Percentiles rank a stretch among this genome's conserved stretches.
Conservation (phyloP, 1,140 invertebrate genomes). For the Pseudomyrmex concolor region DNA sequence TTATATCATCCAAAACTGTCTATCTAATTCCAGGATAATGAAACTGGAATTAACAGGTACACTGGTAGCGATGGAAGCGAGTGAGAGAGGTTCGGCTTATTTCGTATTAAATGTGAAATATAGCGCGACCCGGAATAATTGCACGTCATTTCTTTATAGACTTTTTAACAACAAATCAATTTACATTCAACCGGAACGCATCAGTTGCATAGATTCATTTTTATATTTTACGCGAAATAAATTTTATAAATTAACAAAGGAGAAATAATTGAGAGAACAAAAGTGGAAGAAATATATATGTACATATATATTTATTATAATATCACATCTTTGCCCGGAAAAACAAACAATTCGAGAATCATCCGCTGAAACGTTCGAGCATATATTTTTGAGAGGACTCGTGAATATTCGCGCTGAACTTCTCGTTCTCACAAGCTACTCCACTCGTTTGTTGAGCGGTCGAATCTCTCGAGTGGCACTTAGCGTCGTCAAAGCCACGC, state of each 20-base stretch:
- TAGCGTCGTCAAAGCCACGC: slow-evolving; percentile 65
- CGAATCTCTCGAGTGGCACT: slow-evolving; percentile 53
- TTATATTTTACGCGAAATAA: slow-evolving; percentile 14
- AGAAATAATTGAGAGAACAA: background rate
- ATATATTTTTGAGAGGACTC: slow-evolving; percentile 58
- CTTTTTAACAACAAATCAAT: background rate
- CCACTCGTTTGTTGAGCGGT: slow-evolving; percentile 48
- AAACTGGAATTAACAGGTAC: slow-evolving; percentile 11
- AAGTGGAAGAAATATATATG: background rate
- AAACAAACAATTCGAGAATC: background rate
- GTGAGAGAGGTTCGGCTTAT: background rate
- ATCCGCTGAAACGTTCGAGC: background rate
- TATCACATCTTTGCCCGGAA: background rate
- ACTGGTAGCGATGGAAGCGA: background rate
- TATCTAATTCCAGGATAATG: slow-evolving; percentile 4
- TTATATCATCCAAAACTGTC: slow-evolving; percentile 10
- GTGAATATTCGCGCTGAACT: slow-evolving; percentile 53
- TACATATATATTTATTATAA: background rate
- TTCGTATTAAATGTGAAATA: background rate
- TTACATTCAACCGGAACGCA: slow-evolving; percentile 20
- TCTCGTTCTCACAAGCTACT: slow-evolving; percentile 56
- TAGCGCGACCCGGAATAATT: background rate
- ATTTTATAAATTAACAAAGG: background rate
- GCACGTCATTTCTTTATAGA: slow-evolving; percentile 9
- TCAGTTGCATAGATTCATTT: slow-evolving; percentile 11